Base-by-base conservation (phyloP, 2,888 invertebrate species). In the Xestoiulus laeticollis region DNA sequence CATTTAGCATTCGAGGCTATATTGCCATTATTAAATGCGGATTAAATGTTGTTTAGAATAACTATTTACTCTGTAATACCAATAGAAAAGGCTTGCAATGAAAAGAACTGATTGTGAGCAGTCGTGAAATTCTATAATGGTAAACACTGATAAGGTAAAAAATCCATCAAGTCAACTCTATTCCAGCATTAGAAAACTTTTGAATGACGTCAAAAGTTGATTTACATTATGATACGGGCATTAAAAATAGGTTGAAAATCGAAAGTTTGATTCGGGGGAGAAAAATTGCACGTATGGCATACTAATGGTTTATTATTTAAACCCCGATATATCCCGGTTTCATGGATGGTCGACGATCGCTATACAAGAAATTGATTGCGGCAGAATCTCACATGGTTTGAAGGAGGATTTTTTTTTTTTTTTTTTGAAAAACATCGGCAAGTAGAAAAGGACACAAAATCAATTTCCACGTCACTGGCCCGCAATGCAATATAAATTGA, bases 381-480 rank as follows among this genome's bases (percentile, higher is more conserved):
- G 78, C 78, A 78, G 78, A 30, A 12, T 78, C 78, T 78, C 30
- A 30, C 78, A 30, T 78, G 78, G 12, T 78, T 14, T 78, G 30
- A 14, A 14, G 22, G 78, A 30, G n/a, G n/a, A n/a, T n/a, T n/a
- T n/a, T n/a, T n/a, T n/a, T 78, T 78, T 78, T 68, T 78, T 78
- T 30, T 78, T 26, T 26, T 26, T 12, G 78, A 14, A 14, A 78
- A 78, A 78, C 30, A 78, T 30, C 78, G 22, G 30, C 30, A 78
- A 78, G 22, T 22, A 59, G 22, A 26, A 30, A 30, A 14, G 30
- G 78, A 30, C 30, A 30, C 10, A 30, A 30, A 78, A 78, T 30
- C 78, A 78, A 78, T 78, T 78, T 78, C 78, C 78, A 78, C 78
- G 30, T 78, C 78, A 78, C 78, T 30, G 30, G 14, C 78, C 78